Evolutionary conservation across 2,888 invertebrate species (phyloP).

Genomic region (Phortica okadai): DNA sequence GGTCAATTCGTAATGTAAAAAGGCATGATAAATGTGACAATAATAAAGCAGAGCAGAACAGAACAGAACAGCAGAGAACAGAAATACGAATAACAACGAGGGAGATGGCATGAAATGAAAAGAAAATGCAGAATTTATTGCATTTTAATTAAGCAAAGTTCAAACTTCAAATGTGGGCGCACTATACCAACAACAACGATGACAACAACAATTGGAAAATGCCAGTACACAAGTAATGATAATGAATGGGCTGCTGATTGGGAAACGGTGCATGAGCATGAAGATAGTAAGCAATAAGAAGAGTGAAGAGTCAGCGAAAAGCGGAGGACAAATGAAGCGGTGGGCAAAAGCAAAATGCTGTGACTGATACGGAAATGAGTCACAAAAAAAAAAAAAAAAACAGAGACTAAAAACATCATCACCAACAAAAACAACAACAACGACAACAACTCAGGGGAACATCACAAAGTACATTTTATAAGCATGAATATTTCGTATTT

Average conservation of each 20-base stretch:
- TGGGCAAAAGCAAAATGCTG: not conserved
- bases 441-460: slow-evolving; percentile 34
- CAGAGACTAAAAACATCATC: not conserved
- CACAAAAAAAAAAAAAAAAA: slow-evolving; percentile 39
- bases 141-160: slow-evolving; percentile 52
- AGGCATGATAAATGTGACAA: slow-evolving; percentile 39
- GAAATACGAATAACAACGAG: not conserved
- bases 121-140: slow-evolving; percentile 45
- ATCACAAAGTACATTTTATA: slow-evolving; percentile 46
- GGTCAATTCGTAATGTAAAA: slow-evolving; percentile 46
- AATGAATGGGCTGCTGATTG: not conserved
- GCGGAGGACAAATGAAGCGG: slow-evolving; percentile 3
- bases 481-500: not conserved
- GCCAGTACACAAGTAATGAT: not conserved
- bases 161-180: slow-evolving; percentile 21
- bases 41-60: slow-evolving; percentile 44
- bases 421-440: not conserved
- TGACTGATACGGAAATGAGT: slow-evolving; percentile 47
- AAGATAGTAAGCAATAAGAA: not conserved
- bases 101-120: slow-evolving; percentile 20
- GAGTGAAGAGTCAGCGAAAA: not conserved
- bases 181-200: not conserved
- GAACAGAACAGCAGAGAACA: slow-evolving; percentile 20
- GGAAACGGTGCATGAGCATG: not conserved
- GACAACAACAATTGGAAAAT: not conserved